These are phyloP conservation scores for Pemphigus obesinymphae DNA, from an alignment of 1,140 invertebrate genomes.

Conservation along the genomic window DNA sequence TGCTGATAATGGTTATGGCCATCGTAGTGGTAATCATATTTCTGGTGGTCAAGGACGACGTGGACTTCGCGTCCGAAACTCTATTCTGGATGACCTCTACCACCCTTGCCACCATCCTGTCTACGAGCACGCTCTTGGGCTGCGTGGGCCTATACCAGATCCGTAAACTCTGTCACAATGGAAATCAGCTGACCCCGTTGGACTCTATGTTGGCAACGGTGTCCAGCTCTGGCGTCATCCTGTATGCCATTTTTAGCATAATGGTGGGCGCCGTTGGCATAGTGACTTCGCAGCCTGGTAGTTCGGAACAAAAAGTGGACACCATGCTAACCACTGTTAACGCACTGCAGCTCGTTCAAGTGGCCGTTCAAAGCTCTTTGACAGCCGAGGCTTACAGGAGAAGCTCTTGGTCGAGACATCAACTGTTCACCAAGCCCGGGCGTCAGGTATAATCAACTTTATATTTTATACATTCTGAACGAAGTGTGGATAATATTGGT, in stretches of 20 bases:
- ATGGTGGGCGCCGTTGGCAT: conserved; percentile 54
- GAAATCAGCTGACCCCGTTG: conserved; percentile 51
- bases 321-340: conserved; percentile 54
- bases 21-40: conserved; percentile 63
- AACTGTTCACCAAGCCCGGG: conserved; percentile 59
- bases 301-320: conserved; percentile 48
- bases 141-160: conserved; percentile 51
- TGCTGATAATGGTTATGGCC: conserved; percentile 59
- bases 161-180: conserved; percentile 54
- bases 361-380: conserved; percentile 58
- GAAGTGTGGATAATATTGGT: too few species aligned
- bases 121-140: conserved; percentile 49
- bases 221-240: conserved; percentile 56
- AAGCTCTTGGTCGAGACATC: conserved; percentile 55
- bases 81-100: conserved; percentile 54
- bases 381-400: conserved; percentile 60
- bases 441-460: conserved; percentile 53
- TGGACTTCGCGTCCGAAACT: conserved; percentile 54
- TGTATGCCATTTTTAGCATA: conserved; percentile 59
- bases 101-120: conserved; percentile 53
- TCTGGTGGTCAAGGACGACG: conserved; percentile 59
- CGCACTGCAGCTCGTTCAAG: conserved; percentile 56
- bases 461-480: too few species aligned
- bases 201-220: conserved; percentile 55
- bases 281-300: conserved; percentile 50